phyloP scores from a whole-genome alignment of 1,140 invertebrate genomes.

The Tribolium castaneum region DNA sequence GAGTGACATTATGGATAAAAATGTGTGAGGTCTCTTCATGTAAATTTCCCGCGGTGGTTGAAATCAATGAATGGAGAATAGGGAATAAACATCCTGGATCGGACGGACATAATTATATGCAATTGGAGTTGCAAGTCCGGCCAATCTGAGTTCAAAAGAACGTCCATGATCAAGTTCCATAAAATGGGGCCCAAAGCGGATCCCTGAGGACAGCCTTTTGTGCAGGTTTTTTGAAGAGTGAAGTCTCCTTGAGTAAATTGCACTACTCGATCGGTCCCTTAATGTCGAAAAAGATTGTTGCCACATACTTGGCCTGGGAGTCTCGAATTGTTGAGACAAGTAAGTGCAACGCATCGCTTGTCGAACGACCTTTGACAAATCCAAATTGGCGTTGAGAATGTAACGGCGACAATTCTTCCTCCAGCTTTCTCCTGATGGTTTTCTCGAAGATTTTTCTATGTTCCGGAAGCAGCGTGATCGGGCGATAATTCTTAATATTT shows the following conservation, averaged over 20 bases:
- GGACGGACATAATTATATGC: background rate
- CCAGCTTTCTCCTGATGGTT: background rate
- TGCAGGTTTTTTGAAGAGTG: background rate
- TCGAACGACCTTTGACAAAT: slow-evolving; percentile 4
- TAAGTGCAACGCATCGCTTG: background rate
- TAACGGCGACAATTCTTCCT: background rate
- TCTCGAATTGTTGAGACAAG: background rate
- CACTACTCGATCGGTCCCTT: background rate
- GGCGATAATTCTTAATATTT: background rate
- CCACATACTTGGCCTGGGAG: background rate
- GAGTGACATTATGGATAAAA: no score
- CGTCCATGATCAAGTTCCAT: slow-evolving; percentile 47
- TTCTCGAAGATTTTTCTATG: background rate
- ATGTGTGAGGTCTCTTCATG: no score
- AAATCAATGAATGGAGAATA: no score
- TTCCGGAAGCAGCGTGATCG: background rate
- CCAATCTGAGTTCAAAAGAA: background rate
- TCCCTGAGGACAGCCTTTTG: slow-evolving; percentile 51
- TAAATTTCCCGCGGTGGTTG: no score
- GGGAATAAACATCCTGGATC: no score
- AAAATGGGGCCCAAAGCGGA: slow-evolving; percentile 49
- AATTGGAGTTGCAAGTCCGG: background rate
- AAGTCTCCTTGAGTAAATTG: background rate
- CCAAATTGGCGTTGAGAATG: slow-evolving; percentile 11
- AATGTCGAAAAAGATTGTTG: slow-evolving; percentile 25